Evolutionary conservation across 2,888 invertebrate species (phyloP).

Genomic region (Eristalis pertinax): DNA sequence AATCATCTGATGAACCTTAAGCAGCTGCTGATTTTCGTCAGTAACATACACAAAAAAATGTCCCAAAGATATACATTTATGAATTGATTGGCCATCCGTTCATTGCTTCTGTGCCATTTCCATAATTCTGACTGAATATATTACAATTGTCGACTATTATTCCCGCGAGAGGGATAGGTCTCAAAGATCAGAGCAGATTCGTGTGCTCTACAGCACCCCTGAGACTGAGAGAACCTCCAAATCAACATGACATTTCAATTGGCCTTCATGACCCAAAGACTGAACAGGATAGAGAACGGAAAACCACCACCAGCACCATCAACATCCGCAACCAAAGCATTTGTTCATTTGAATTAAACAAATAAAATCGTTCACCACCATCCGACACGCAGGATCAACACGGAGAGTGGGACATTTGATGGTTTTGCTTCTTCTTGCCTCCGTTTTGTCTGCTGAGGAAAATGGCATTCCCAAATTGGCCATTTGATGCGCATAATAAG

Average conservation of each 20-base stretch:
- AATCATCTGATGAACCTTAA: too few relatives aligned
- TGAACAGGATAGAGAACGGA: background rate
- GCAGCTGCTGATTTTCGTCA: too few relatives aligned
- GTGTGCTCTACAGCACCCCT: background rate
- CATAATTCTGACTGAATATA: background rate
- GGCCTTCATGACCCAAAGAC: background rate
- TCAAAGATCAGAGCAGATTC: background rate
- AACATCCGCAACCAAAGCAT: background rate
- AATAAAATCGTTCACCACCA: background rate
- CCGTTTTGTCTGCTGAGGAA: background rate
- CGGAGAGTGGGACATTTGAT: background rate
- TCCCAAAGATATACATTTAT: too few relatives aligned
- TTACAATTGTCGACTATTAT: background rate
- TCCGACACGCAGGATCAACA: background rate
- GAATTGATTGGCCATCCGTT: too few relatives aligned
- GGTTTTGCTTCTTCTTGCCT: background rate
- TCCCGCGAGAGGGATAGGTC: background rate
- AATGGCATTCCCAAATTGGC: constrained; percentile 31
- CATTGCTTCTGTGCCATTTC: too few relatives aligned
- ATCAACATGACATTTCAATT: background rate
- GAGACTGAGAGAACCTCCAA: background rate
- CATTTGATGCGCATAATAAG: constrained; percentile 39
- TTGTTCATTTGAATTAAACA: background rate
- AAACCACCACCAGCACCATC: background rate
- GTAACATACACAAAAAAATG: too few relatives aligned